Conservation (phyloP, 2,888 invertebrate genomes). For the Vandiemenella viatica region DNA sequence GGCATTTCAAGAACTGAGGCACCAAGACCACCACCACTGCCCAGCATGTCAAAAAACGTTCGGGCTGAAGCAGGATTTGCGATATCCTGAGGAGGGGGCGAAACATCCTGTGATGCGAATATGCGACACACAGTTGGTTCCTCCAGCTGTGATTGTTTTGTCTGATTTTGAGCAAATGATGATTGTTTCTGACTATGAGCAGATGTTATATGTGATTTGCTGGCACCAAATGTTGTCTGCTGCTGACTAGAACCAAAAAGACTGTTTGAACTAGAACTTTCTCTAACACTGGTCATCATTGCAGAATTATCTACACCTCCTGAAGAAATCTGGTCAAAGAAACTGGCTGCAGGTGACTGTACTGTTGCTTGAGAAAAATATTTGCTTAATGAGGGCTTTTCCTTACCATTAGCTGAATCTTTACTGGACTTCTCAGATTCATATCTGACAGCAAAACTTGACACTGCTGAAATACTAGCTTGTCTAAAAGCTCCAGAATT, state of each 20-base stretch:
- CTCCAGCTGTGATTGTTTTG: constrained; percentile 19
- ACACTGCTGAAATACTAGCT: not conserved
- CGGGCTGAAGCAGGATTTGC: constrained; percentile 24
- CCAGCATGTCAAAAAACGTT: constrained; percentile 33
- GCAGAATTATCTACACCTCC: constrained; percentile 18
- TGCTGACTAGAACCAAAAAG: constrained; percentile 13
- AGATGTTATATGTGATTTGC: not conserved
- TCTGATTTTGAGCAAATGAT: not conserved
- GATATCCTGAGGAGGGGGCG: constrained; percentile 17
- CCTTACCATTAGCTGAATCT: not conserved
- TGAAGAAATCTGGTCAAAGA: constrained; percentile 22
- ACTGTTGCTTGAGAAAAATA: constrained; percentile 18
- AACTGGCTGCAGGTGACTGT: constrained; percentile 14
- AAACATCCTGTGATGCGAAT: constrained; percentile 27
- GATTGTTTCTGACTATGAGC: not conserved
- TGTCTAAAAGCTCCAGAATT: no score
- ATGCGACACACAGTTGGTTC: constrained; percentile 34
- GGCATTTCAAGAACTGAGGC: constrained; percentile 8
- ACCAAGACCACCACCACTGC: constrained; percentile 17
- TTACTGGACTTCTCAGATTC: constrained; percentile 1
- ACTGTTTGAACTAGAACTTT: constrained; percentile 19
- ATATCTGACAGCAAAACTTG: not conserved
- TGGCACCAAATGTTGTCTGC: not conserved
- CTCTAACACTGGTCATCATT: constrained; percentile 21
- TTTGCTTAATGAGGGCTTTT: constrained; percentile 15